Evolutionary conservation across 2,888 invertebrate genomes (phyloP).

Genomic region (Conchocele bisecta): DNA sequence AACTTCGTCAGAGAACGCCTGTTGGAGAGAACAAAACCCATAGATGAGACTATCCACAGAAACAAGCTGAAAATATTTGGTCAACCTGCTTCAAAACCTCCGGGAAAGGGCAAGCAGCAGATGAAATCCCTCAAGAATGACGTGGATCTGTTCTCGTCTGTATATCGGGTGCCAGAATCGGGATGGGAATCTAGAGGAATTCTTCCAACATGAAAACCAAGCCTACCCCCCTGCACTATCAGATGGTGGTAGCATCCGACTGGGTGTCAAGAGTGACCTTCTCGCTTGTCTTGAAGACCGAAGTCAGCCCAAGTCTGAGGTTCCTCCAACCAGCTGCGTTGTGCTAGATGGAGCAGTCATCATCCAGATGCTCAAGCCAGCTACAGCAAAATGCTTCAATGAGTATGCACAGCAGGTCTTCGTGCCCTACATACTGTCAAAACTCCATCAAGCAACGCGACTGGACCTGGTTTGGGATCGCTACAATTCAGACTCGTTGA

Average conservation of each 20-base stretch:
- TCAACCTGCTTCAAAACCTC: too few species aligned
- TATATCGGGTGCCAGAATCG: too few species aligned
- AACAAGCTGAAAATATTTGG: too few species aligned
- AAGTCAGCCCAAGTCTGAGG: too few species aligned
- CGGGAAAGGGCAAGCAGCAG: too few species aligned
- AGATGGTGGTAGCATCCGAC: background rate
- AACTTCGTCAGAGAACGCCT: too few species aligned
- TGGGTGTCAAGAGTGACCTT: background rate
- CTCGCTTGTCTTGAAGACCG: too few species aligned
- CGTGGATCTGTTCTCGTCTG: too few species aligned
- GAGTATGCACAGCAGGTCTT: background rate
- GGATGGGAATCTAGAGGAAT: too few species aligned
- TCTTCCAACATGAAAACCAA: background rate
- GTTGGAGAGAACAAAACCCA: too few species aligned
- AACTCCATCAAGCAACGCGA: conserved; percentile 29
- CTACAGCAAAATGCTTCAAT: background rate
- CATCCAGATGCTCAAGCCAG: background rate
- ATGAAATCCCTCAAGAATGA: too few species aligned
- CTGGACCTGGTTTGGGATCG: conserved; percentile 54
- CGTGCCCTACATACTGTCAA: background rate
- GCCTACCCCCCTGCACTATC: background rate
- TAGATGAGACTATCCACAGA: too few species aligned
- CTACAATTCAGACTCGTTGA: conserved; percentile 41
- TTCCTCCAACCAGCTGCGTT: background rate
- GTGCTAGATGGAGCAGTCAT: background rate